Base-by-base conservation (phyloP, 2,888 invertebrate genomes). In the Tortricodes alternella region DNA sequence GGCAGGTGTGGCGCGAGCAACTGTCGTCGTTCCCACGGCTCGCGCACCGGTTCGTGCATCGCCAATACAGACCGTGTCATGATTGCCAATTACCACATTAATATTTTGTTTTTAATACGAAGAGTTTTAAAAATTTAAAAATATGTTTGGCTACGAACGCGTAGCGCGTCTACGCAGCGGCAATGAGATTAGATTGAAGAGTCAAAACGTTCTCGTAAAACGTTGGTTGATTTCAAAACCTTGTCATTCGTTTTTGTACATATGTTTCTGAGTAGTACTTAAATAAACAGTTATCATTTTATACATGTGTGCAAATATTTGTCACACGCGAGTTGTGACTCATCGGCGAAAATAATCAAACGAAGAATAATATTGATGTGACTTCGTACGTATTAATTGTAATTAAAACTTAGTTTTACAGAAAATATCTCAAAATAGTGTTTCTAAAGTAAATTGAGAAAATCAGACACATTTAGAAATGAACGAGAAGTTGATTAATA, bases 21-120 rank as follows among this genome's bases (percentile, higher is more conserved):
- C 88, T 89, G 89, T 86, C 87, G 85, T 74, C 67, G 76, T 89
- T 89, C 89, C 89, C 89, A 89, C 89, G 89, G 78, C 75, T 71
- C 69, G 68, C 75, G 76, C 89, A 87, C 88, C 88, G 84, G 89
- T 73, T 83, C 48, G 46, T 13, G 35, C 21, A n/a, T 39, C 21
- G 43, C 43, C 39, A 37, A 49, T 62, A 62, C 61, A 76, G 77
- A 83, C 78, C 79, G 81, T 81, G 81, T 77, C 80, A 80, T 81
- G 82, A 84, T 84, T 83, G 85, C 84, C 83, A 87, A 88, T 86
- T 86, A 85, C 80, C 74, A 77, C 82, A 78, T 80, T 79, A 81
- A 70, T 67, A 61, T 61, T 67, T 66, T 63, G 62, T 60, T 55
- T 35, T 60, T 61, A 38, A 38, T 8, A 5, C 18, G 16, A 8